Conservation (phyloP, 2,113 vertebrate species). For the Lamprotornis superbus region DNA sequence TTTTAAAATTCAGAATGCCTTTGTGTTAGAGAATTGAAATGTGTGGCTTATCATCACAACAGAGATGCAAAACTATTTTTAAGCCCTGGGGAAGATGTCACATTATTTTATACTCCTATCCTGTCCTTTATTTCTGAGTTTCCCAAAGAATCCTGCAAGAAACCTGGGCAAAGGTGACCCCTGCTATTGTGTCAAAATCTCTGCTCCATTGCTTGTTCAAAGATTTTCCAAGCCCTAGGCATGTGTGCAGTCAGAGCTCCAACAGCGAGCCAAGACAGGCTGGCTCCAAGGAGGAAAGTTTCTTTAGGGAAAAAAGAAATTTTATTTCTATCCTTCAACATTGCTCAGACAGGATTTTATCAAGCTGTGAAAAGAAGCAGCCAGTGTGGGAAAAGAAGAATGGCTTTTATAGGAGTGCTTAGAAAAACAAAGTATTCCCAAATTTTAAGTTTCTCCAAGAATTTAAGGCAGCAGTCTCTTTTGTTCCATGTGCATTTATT, state of each 20-base stretch:
- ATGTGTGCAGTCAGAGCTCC: not conserved
- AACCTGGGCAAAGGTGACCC: not conserved
- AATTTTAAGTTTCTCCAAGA: not conserved
- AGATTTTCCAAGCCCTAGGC: not conserved
- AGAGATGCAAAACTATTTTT: conserved; percentile 1
- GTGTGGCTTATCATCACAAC: not conserved
- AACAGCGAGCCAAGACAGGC: not conserved
- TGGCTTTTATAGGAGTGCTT: not conserved
- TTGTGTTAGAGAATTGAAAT: not conserved
- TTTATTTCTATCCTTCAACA: not conserved
- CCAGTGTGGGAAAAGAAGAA: not conserved
- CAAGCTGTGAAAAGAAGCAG: not conserved
- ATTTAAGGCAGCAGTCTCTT: not conserved
- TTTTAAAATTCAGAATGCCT: not conserved
- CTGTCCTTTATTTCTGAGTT: not conserved
- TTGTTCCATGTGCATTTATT: not conserved
- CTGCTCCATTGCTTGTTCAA: not conserved
- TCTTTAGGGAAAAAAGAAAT: not conserved
- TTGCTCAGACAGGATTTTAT: not conserved
- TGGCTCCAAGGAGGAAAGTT: not conserved
- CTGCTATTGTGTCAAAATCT: not conserved
- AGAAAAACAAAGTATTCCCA: not conserved
- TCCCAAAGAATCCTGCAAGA: not conserved
- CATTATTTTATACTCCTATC: not conserved
- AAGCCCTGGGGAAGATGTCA: not conserved